These are phyloP conservation scores for Helicoverpa zea DNA, from an alignment of 1,140 invertebrate species.

Conservation along the genomic window DNA sequence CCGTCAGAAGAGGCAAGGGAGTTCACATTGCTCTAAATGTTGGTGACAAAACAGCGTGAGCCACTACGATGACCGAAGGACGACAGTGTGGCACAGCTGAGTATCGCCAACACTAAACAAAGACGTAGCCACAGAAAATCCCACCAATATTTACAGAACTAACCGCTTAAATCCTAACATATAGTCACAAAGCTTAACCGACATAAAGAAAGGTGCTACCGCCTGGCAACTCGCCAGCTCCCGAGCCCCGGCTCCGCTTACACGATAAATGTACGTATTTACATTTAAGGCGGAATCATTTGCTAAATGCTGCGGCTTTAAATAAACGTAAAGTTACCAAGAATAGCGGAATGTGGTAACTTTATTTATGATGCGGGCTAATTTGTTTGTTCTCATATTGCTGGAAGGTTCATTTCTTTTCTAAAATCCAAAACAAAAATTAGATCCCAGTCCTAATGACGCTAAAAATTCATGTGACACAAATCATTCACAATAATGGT, in stretches of 20 bases:
- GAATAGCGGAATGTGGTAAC: neutral
- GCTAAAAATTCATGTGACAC: no score
- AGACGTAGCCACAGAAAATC: neutral
- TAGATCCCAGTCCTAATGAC: no score
- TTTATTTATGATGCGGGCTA: neutral
- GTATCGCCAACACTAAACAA: no score
- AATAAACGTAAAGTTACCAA: neutral
- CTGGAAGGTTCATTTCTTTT: neutral
- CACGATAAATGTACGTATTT: conserved; percentile 32
- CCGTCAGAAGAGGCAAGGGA: no score
- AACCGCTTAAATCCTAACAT: conserved; percentile 2
- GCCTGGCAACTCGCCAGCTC: conserved; percentile 25
- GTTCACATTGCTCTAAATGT: no score
- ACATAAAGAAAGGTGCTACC: conserved; percentile 19
- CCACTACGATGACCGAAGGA: no score
- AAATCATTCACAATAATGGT: neutral
- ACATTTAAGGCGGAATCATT: conserved; percentile 30
- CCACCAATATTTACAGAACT: neutral
- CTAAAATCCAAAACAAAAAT: no score
- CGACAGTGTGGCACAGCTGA: no score
- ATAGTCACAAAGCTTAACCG: neutral
- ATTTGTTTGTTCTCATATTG: neutral
- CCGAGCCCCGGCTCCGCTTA: conserved; percentile 37
- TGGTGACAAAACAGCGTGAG: no score
- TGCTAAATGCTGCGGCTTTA: conserved; percentile 37